Percentiles rank a stretch among this genome's conserved stretches.
Conservation (phyloP, 2,888 invertebrate species). For the Latrodectus hesperus region DNA sequence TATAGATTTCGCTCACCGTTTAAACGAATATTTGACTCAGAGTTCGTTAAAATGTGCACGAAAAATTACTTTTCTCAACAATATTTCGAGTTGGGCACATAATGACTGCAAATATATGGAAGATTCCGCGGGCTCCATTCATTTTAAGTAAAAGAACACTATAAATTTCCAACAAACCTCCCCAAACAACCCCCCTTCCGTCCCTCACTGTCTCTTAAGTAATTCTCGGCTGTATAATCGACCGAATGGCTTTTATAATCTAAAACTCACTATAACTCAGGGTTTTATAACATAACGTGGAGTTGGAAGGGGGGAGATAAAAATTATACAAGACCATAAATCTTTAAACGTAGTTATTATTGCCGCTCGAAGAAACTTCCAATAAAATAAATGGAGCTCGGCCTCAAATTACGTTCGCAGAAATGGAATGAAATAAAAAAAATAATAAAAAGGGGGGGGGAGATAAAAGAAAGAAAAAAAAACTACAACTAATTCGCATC, state of each 20-base stretch:
- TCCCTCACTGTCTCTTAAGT: background rate
- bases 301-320: background rate
- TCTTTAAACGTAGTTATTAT: constrained; percentile 69
- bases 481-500: constrained; percentile 65
- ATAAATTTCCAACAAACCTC: too few relatives aligned
- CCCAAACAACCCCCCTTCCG: too few relatives aligned
- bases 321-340: constrained; percentile 51
- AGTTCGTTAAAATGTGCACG: too few relatives aligned
- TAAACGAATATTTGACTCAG: too few relatives aligned
- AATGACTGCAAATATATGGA: too few relatives aligned
- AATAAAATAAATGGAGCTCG: constrained; percentile 67
- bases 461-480: constrained; percentile 22
- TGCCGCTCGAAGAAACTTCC: constrained; percentile 63
- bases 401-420: constrained; percentile 63
- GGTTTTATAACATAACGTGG: background rate
- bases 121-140: too few relatives aligned
- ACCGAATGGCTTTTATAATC: constrained; percentile 5
- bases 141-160: too few relatives aligned
- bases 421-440: constrained; percentile 38
- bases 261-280: background rate
- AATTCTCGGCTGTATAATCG: constrained; percentile 2
- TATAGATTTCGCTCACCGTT: too few relatives aligned
- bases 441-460: constrained; percentile 6
- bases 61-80: too few relatives aligned
- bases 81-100: too few relatives aligned